Conservation (phyloP, 1,140 invertebrate genomes). For the Saccostrea echinata region DNA sequence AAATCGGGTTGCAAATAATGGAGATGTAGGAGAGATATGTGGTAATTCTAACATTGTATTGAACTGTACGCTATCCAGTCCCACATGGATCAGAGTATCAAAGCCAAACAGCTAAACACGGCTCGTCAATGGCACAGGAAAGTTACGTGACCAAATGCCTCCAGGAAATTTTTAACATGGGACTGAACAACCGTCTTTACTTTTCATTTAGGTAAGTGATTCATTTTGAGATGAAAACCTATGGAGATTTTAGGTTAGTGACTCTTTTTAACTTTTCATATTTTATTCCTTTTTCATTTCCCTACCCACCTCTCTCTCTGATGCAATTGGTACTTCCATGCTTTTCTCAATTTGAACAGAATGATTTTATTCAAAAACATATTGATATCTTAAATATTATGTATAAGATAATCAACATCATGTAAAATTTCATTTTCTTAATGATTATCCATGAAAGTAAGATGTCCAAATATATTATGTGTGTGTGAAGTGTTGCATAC, state of each 20-base stretch:
- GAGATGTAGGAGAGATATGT: not conserved
- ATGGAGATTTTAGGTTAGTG: not conserved
- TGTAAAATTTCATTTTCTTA: no score
- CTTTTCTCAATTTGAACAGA: no score
- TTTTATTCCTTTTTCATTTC: not conserved
- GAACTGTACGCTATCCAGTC: slow-evolving; percentile 18
- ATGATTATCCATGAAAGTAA: no score
- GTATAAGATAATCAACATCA: no score
- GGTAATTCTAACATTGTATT: not conserved
- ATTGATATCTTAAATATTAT: no score
- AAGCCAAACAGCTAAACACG: not conserved
- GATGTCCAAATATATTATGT: no score
- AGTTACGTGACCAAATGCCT: slow-evolving; percentile 4
- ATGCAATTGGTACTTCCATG: no score
- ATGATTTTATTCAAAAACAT: no score
- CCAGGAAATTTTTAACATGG: slow-evolving; percentile 30
- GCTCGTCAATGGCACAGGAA: not conserved
- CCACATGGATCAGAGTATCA: not conserved
- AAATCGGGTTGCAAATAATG: not conserved
- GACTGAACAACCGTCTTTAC: not conserved
- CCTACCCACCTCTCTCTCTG: not conserved
- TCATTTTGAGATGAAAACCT: not conserved
- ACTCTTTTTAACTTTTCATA: not conserved
- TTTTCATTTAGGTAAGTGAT: slow-evolving; percentile 5
- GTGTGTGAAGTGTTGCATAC: no score